These are phyloP conservation scores for Holacanthus passer DNA, from an alignment of 2,113 vertebrate species.

Conservation along the genomic window DNA sequence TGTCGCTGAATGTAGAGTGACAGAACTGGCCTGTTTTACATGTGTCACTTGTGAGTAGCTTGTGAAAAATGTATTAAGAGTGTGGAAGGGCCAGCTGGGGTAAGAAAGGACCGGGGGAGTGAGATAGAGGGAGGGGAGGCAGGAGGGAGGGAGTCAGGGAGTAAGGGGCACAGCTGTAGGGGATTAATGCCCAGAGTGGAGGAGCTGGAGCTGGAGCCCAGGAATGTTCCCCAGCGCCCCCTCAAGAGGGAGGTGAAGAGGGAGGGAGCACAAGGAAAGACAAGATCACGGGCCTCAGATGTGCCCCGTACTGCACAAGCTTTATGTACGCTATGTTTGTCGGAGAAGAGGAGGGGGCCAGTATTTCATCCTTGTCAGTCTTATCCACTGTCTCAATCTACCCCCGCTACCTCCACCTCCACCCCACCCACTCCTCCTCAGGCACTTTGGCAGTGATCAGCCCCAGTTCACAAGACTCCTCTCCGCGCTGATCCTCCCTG, in stretches of 20 bases:
- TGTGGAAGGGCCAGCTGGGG: conserved; percentile 83
- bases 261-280: conserved; percentile 78
- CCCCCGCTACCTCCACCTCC: conserved; percentile 27
- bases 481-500: conserved; percentile 77
- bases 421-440: conserved; percentile 48
- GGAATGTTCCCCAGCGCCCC: conserved; percentile 91
- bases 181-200: conserved; percentile 96
- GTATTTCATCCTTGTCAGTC: conserved; percentile 68
- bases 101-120: conserved; percentile 85
- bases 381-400: conserved; percentile 63
- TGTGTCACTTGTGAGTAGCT: conserved; percentile 94
- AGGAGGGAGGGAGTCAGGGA: conserved; percentile 81
- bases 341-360: conserved; percentile 9
- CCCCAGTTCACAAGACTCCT: conserved; percentile 59
- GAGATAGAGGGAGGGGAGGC: conserved; percentile 36
- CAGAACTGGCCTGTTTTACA: conserved; percentile 83
- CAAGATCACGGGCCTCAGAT: conserved; percentile 86
- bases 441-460: conserved; percentile 63
- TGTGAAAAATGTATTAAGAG: conserved; percentile 95
- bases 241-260: conserved; percentile 72
- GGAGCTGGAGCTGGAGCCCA: conserved; percentile 84
- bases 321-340: conserved; percentile 56
- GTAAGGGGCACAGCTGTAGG: conserved; percentile 96
- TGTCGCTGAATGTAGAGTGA: conserved; percentile 44
- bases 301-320: conserved; percentile 62